Evolutionary conservation across 2,888 invertebrate species (phyloP).

Genomic region (Orthosia cruda): DNA sequence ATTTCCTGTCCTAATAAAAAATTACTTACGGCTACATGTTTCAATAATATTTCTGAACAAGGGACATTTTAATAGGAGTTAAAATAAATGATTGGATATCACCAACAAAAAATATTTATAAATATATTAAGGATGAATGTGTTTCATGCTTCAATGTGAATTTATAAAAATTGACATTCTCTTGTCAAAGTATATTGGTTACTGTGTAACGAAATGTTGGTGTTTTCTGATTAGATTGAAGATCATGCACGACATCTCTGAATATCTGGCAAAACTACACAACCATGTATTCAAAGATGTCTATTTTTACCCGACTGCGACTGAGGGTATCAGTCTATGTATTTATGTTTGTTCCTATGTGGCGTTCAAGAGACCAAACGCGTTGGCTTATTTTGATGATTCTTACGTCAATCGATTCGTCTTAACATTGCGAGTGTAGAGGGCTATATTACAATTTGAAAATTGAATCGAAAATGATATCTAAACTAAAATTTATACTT

Average conservation of each 20-base stretch:
- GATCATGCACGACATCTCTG: background rate
- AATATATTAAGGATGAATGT: slow-evolving; percentile 4
- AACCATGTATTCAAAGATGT: background rate
- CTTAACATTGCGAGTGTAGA: too few relatives aligned
- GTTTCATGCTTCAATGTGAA: background rate
- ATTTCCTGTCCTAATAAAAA: background rate
- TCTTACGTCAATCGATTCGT: too few relatives aligned
- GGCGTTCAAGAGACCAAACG: too few relatives aligned
- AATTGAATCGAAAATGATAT: too few relatives aligned
- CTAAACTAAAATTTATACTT: too few relatives aligned
- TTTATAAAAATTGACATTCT: slow-evolving; percentile 8
- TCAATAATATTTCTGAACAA: slow-evolving; percentile 1
- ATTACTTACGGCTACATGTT: background rate
- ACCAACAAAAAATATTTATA: slow-evolving; percentile 11
- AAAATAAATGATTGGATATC: background rate
- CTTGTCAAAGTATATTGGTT: slow-evolving; percentile 36
- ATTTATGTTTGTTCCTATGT: too few relatives aligned
- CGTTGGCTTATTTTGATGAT: too few relatives aligned
- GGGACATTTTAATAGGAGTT: background rate
- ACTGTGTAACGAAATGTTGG: slow-evolving; percentile 51
- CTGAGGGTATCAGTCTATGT: too few relatives aligned
- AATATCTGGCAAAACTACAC: background rate
- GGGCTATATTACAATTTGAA: too few relatives aligned
- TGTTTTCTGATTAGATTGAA: slow-evolving; percentile 3
- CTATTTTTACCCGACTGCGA: background rate